phyloP scores from a whole-genome alignment of 37 sponge, comb jelly and placozoan species.

The Halisarca cf. caerulea region DNA sequence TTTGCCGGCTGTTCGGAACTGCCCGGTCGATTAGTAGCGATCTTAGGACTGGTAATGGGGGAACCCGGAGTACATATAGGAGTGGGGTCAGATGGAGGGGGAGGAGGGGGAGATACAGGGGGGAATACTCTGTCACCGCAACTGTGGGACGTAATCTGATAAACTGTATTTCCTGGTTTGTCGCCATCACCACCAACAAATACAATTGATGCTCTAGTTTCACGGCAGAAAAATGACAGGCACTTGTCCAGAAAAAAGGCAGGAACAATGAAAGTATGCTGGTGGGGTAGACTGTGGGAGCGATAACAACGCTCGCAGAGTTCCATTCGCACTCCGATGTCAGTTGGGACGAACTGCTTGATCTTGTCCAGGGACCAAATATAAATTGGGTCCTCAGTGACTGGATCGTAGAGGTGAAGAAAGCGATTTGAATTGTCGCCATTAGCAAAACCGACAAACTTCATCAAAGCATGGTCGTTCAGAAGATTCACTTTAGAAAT shows the following conservation, averaged over 20 bases:
- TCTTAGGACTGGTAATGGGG: no score
- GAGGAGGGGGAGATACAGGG: background rate
- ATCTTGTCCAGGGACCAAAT: conserved; percentile 11
- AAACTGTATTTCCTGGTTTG: background rate
- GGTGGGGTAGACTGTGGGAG: background rate
- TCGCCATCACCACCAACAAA: background rate
- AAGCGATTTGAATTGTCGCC: background rate
- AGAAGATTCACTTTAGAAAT: background rate
- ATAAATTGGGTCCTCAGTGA: background rate
- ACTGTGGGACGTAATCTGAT: background rate
- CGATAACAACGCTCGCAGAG: conserved; percentile 3
- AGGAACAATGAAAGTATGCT: conserved; percentile 3
- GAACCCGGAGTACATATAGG: background rate
- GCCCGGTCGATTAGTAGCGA: no score
- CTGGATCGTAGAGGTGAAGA: background rate
- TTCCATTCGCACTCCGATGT: background rate
- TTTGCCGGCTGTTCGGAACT: background rate
- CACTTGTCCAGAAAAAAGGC: background rate
- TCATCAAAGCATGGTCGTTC: background rate
- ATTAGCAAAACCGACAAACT: background rate
- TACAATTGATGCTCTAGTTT: background rate
- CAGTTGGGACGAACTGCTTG: background rate
- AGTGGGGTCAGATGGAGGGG: no score
- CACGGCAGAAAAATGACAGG: background rate
- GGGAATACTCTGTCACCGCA: background rate